Evolutionary conservation across 1,140 invertebrate genomes (phyloP).

Genomic region (Phortica variegata): DNA sequence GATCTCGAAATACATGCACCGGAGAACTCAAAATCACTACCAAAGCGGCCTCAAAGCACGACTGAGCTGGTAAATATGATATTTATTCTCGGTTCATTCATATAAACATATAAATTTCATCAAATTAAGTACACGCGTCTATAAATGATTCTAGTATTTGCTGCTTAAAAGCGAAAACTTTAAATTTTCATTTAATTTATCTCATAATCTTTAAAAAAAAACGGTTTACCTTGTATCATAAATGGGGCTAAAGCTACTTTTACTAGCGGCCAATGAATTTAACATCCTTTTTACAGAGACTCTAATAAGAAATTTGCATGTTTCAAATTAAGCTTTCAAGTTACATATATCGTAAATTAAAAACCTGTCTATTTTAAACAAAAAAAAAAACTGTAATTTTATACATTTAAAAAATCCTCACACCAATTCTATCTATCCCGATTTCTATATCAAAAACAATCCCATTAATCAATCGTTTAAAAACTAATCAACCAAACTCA

Average conservation of each 20-base stretch:
- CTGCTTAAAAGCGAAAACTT: not conserved
- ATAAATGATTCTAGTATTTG: no score
- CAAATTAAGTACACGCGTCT: not conserved
- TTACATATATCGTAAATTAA: not conserved
- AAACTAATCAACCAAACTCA: conserved; percentile 29
- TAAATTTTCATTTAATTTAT: not conserved
- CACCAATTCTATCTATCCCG: conserved; percentile 48
- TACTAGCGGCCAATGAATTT: conserved; percentile 9
- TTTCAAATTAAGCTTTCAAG: conserved; percentile 18
- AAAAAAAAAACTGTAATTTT: conserved; percentile 9
- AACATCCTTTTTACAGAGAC: conserved; percentile 6
- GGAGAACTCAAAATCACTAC: conserved; percentile 53
- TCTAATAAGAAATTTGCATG: conserved; percentile 26
- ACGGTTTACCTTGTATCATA: conserved; percentile 2
- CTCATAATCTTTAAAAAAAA: not conserved
- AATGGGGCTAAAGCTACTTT: conserved; percentile 1
- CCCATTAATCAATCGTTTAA: conserved; percentile 23
- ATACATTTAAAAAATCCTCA: conserved; percentile 29
- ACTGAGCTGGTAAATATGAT: conserved; percentile 52
- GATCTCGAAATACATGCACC: conserved; percentile 64
- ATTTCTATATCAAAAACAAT: conserved; percentile 25
- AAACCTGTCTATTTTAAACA: conserved; percentile 6
- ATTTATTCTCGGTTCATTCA: not conserved
- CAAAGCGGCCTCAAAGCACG: conserved; percentile 53
- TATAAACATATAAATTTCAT: not conserved